Evolutionary conservation across 2,888 invertebrate genomes (phyloP), one percentile per base, ranked within the genome.

Genomic region (Camponotus fellah): DNA sequence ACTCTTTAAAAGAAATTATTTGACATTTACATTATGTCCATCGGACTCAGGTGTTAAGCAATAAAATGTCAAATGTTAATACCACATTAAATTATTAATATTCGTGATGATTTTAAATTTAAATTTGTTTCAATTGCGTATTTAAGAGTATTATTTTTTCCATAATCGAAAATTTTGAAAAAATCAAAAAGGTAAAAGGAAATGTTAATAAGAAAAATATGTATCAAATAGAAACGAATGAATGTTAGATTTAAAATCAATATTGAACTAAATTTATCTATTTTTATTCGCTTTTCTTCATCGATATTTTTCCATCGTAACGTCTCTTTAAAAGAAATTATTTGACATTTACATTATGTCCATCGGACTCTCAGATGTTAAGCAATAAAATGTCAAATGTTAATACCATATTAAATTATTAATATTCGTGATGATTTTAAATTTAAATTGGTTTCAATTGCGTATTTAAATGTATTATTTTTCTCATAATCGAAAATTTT

Each of bases 1-100:
- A 21, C 43, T 46, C 2, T 46, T 49, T 43, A 64, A 43, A 62
- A 40, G 37, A 56, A 68, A 66, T 77, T 66, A 40, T 26, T 66
- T 66, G 32, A n/a, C 32, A 66, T 66, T 56, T 40, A 53, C 26
- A 64, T 75, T 34, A n/a, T 37, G 32, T 56, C 26, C 56, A 40
- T 58, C 56, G n/a, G 32, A 56, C 56, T 40, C 69, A 77, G 68
- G 26, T 26, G 56, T 77, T 68, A 68, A 32, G 43, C 68, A 68
- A 77, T 77, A 26, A 77, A 77, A 68, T 77, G 77, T 68, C 56
- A 68, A n/a, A 77, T 56, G 43, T 58, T 68, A 77, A 77, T 26
- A 26, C 26, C 26, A 26, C 26, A 26, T 26, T 46, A 68, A 32
- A 66, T 43, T 34, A 69, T 9, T 34, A 49, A 10, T 69, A 69